Base-by-base conservation (phyloP, 2,888 invertebrate species). In the Trypoxylon attenuatum region DNA sequence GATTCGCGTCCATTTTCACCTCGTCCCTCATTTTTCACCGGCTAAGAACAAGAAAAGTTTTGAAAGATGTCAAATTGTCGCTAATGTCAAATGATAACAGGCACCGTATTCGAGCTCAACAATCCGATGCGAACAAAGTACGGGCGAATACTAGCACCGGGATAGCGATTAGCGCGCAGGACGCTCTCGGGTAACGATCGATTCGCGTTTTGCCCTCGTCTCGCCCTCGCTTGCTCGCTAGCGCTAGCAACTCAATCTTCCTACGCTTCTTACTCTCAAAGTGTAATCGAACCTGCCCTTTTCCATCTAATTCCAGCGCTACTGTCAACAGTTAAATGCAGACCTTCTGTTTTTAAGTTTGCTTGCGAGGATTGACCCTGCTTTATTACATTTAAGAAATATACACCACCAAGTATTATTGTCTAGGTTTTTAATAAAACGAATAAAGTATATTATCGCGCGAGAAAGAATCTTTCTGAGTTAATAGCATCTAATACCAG, bases 1-100 rank as follows among this genome's bases (percentile, higher is more conserved):
- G 83, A 69, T 82, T 81, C 54, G 85, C 84, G 80, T 87, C 87
- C 84, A 87, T 84, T 64, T 84, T 83, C 71, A 79, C 76, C 60
- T 85, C 82, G 58, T 82, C 82, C 60, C 76, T 79, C 83, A 83
- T 84, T 38, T 58, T 73, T 23, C 43, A 2, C 4, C 27, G 41
- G 13, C 21, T 16, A 38, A 25, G 23, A 25, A 29, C 16, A 45
- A 13, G 21, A 13, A 27, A 15, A 13, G 22, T 47, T n/a, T 43
- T 13, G 27, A 13, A 27, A 15, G 21, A 29, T 46, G 10, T 27
- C 15, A 21, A 22, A 22, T 52, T 42, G 41, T 50, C 19, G 22
- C n/a, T 16, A 21, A 50, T 47, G 16, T 10, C 38, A 49, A 42
- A 41, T 38, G 25, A 53, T 51, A 33, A 55, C 42, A 47, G 29